Conservation (phyloP, 2,797 vertebrate genomes). For the Chaunax sp. region DNA sequence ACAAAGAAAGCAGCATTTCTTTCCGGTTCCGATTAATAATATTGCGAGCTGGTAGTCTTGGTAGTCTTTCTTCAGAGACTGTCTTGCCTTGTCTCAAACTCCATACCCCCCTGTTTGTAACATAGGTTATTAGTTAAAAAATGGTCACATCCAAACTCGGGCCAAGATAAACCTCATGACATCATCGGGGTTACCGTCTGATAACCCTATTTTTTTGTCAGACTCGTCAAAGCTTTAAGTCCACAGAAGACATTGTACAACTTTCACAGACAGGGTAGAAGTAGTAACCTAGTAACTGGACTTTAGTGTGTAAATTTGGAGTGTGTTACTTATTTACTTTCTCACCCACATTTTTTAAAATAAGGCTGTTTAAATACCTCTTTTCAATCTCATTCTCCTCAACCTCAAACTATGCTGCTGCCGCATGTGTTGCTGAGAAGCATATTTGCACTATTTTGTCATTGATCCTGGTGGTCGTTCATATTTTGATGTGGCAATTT, state of each 20-base stretch:
- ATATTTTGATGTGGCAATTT: background rate
- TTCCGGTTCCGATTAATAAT: background rate
- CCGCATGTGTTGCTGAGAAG: background rate
- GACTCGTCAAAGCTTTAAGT: background rate
- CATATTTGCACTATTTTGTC: slow-evolving; percentile 1
- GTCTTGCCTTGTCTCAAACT: background rate
- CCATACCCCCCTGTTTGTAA: background rate
- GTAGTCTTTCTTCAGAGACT: no score
- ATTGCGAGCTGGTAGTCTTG: no score
- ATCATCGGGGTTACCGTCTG: background rate
- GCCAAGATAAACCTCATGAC: background rate
- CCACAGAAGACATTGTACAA: background rate
- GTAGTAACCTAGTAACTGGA: background rate
- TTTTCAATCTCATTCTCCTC: background rate
- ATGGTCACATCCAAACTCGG: background rate
- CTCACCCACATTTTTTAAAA: no score
- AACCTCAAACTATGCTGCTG: background rate
- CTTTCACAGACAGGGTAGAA: background rate
- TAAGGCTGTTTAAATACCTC: background rate
- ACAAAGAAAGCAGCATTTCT: background rate
- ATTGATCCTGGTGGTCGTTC: background rate
- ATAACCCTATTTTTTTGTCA: background rate
- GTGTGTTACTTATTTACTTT: background rate
- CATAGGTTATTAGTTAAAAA: background rate
- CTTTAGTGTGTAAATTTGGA: background rate